Conservation (phyloP, 2,113 vertebrate genomes). For the Sigmodon hispidus region DNA sequence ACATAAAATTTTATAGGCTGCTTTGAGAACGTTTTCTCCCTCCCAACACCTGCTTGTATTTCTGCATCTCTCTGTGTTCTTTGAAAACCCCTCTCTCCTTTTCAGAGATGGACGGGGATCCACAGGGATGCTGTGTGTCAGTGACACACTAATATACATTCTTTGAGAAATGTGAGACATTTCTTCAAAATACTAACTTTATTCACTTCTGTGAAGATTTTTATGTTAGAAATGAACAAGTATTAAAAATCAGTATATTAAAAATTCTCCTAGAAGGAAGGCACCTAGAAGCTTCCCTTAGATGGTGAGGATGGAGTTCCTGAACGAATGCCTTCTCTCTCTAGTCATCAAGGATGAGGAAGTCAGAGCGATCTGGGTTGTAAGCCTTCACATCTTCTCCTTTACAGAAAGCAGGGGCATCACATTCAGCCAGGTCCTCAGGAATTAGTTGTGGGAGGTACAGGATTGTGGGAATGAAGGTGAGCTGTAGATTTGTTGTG, state of each 20-base stretch:
- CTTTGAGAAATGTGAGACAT: not conserved
- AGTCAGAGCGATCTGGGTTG: not conserved
- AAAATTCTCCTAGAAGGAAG: not conserved
- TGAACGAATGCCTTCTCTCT: not conserved
- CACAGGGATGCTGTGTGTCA: not conserved
- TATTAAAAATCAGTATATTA: not conserved
- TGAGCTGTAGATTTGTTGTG: not conserved
- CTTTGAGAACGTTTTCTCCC: constrained; percentile 34
- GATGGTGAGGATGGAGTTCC: not conserved
- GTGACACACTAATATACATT: not conserved
- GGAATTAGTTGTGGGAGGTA: not conserved
- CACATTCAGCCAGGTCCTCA: not conserved
- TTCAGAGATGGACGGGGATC: not conserved
- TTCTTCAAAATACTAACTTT: not conserved
- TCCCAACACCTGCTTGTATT: not conserved
- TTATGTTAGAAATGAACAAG: not conserved
- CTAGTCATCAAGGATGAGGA: not conserved
- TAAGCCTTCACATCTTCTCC: not conserved
- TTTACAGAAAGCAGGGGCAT: not conserved
- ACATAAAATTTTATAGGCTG: not conserved
- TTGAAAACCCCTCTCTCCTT: not conserved
- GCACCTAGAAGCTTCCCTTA: not conserved
- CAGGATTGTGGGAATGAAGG: not conserved
- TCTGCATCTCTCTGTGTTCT: not conserved
- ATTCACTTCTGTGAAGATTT: not conserved